Conservation (phyloP, 2,888 invertebrate genomes). For the Plebejus argus region DNA sequence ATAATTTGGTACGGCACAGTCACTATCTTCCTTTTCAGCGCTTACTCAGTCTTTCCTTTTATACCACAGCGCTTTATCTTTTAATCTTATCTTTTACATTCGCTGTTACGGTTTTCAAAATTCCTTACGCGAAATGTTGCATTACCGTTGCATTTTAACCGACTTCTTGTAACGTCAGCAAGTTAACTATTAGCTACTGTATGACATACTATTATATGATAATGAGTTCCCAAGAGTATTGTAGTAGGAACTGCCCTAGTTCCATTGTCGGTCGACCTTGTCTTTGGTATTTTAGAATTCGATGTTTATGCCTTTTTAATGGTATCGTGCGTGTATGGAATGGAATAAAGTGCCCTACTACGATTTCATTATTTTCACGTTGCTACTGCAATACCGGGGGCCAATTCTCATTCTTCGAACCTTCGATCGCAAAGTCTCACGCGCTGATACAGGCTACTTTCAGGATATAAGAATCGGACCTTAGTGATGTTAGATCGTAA, state of each 20-base stretch:
- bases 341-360: not conserved
- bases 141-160: constrained; percentile 9
- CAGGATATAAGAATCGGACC: too few species aligned
- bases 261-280: constrained; percentile 26
- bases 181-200: not conserved
- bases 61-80: not conserved
- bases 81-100: not conserved
- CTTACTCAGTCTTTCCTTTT: not conserved
- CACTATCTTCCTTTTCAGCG: not conserved
- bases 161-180: not conserved
- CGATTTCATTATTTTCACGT: constrained; percentile 2
- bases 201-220: constrained; percentile 21
- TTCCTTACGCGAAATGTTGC: not conserved
- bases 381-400: not conserved
- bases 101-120: not conserved
- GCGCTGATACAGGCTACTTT: too few species aligned
- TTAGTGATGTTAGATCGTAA: too few species aligned
- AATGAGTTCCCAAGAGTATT: constrained; percentile 28
- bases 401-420: too few species aligned
- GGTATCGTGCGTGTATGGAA: constrained; percentile 11
- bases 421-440: too few species aligned
- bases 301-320: constrained; percentile 25
- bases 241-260: constrained; percentile 19
- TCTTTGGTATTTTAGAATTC: constrained; percentile 26
- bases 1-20: not conserved